A percentile compares a stretch with the other conserved stretches of the same genome.
Evolutionary conservation across 2,113 vertebrate species (phyloP).

Genomic region (Etheostoma cragini): DNA sequence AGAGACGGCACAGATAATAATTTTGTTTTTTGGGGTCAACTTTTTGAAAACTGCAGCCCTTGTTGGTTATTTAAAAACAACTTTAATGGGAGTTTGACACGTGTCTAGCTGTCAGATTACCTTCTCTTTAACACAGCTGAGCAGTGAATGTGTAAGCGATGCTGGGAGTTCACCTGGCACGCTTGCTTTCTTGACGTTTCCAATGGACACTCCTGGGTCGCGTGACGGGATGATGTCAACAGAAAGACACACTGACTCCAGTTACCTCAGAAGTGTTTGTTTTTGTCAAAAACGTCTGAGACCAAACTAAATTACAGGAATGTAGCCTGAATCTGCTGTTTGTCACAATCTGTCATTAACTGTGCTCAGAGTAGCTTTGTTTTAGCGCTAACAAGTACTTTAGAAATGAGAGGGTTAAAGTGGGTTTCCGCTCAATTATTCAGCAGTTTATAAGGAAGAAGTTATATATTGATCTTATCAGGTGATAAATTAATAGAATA

Average conservation of each 20-base stretch:
- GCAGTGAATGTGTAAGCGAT: background rate
- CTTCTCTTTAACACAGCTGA: background rate
- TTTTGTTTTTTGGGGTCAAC: background rate
- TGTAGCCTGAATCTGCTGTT: slow-evolving; percentile 6
- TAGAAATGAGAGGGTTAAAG: slow-evolving; percentile 25
- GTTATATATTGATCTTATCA: slow-evolving; percentile 18
- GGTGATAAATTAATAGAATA: slow-evolving; percentile 9
- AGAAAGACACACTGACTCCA: background rate
- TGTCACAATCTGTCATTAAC: slow-evolving; percentile 34
- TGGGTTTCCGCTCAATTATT: slow-evolving; percentile 47
- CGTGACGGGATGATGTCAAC: background rate
- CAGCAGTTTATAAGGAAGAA: slow-evolving; percentile 19
- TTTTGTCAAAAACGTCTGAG: slow-evolving; percentile 10
- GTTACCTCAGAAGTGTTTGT: slow-evolving; percentile 23
- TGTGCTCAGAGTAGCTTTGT: background rate
- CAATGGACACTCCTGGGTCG: slow-evolving; percentile 10
- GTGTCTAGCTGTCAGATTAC: slow-evolving; percentile 20
- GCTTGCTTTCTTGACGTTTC: slow-evolving; percentile 11
- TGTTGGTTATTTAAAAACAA: slow-evolving; percentile 14
- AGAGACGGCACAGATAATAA: background rate
- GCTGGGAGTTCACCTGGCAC: background rate
- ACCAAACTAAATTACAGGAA: slow-evolving; percentile 22
- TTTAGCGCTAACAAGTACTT: slow-evolving; percentile 33
- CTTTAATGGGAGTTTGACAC: slow-evolving; percentile 5
- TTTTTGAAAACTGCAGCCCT: slow-evolving; percentile 19